Evolutionary conservation across 2,113 vertebrate genomes (phyloP).

Genomic region (Peucedramus taeniatus): DNA sequence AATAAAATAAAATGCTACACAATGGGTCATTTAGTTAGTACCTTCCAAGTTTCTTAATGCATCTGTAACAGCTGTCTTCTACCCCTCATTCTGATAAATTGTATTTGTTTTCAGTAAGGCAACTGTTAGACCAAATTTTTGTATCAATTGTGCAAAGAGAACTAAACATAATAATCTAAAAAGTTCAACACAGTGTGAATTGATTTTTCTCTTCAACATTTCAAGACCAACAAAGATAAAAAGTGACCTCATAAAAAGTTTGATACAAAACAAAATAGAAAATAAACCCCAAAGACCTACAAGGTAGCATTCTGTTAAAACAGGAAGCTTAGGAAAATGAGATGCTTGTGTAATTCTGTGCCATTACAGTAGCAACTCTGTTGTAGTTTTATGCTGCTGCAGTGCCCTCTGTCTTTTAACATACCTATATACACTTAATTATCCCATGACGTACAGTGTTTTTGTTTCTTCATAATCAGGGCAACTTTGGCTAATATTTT

Average conservation of each 20-base stretch:
- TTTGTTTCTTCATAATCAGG: background rate
- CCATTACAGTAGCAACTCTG: background rate
- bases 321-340: background rate
- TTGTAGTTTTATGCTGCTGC: conserved; percentile 43
- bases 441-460: conserved; percentile 28
- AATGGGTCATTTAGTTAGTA: background rate
- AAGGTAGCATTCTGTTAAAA: background rate
- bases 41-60: background rate
- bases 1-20: background rate
- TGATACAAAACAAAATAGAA: background rate
- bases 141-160: background rate
- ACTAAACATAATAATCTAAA: background rate
- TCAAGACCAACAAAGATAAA: background rate
- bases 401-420: conserved; percentile 69
- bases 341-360: background rate
- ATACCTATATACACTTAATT: conserved; percentile 66
- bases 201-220: background rate
- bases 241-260: background rate
- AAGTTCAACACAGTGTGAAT: background rate
- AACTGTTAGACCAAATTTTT: background rate
- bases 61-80: background rate
- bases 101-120: background rate
- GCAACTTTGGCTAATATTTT: background rate
- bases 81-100: background rate
- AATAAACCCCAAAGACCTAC: background rate